Percentiles rank a stretch among this genome's conserved stretches.
Conservation (phyloP, 2,888 invertebrate genomes). For the Dolichopus griseipennis region DNA sequence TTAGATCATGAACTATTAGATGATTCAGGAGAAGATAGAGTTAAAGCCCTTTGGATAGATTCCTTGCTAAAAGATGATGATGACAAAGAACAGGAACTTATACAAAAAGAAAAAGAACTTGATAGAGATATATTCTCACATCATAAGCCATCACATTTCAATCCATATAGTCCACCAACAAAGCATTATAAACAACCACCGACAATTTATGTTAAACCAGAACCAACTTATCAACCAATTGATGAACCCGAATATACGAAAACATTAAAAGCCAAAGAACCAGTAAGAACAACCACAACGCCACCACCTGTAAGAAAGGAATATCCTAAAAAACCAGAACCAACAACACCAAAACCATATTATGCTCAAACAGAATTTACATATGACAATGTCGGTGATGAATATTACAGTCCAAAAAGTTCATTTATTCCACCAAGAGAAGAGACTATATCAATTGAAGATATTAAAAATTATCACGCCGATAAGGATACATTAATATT, state of each 20-base stretch:
- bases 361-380: too few species aligned
- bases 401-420: background rate
- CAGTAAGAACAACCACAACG: background rate
- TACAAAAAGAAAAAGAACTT: background rate
- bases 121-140: background rate
- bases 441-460: background rate
- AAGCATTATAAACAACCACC: background rate
- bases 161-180: too few species aligned
- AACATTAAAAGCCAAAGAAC: background rate
- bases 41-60: background rate
- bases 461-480: background rate
- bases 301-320: too few species aligned
- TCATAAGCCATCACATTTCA: background rate
- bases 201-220: background rate
- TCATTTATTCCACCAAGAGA: background rate
- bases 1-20: background rate
- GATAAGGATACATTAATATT: background rate
- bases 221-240: background rate
- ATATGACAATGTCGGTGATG: background rate
- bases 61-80: background rate
- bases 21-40: background rate
- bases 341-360: too few species aligned
- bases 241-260: background rate
- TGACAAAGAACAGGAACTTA: too few species aligned
- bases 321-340: too few species aligned